phyloP scores from a whole-genome alignment of 2,888 invertebrate species.

The Thymelicus lineola region DNA sequence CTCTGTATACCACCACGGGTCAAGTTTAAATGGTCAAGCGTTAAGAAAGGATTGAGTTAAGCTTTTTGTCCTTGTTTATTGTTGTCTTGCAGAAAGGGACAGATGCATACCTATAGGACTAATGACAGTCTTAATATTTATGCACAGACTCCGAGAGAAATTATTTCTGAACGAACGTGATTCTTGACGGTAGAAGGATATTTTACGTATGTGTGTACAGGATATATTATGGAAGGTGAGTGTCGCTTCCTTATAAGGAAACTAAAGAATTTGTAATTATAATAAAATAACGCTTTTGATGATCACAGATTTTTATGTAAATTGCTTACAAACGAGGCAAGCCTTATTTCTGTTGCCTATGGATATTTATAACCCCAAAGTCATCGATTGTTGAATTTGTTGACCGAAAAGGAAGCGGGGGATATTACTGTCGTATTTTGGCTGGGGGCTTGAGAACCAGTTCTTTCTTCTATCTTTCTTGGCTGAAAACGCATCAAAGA shows the following conservation, averaged over 20 bases:
- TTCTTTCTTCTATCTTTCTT: too few species aligned
- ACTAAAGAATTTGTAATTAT: not conserved
- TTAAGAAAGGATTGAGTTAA: constrained; percentile 54
- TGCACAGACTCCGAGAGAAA: constrained; percentile 48
- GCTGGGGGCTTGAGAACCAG: too few species aligned
- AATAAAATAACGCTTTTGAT: not conserved
- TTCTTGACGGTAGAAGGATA: constrained; percentile 40
- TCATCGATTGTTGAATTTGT: too few species aligned
- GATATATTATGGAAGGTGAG: too few species aligned
- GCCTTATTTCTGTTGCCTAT: not conserved
- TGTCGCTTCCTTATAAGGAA: not conserved
- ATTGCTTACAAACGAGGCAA: not conserved
- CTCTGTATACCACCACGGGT: constrained; percentile 43
- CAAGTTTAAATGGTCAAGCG: constrained; percentile 50
- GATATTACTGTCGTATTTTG: too few species aligned
- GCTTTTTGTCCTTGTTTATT: constrained; percentile 72
- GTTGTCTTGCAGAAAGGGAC: constrained; percentile 61
- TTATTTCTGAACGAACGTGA: constrained; percentile 48
- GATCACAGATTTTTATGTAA: not conserved
- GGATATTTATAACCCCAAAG: too few species aligned
- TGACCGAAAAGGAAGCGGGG: too few species aligned
- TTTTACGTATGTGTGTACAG: constrained; percentile 7
- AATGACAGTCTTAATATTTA: constrained; percentile 56
- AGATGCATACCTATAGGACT: constrained; percentile 45
- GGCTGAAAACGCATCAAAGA: too few species aligned